Conservation (phyloP, 2,113 vertebrate species). For the Apaloderma vittatum region DNA sequence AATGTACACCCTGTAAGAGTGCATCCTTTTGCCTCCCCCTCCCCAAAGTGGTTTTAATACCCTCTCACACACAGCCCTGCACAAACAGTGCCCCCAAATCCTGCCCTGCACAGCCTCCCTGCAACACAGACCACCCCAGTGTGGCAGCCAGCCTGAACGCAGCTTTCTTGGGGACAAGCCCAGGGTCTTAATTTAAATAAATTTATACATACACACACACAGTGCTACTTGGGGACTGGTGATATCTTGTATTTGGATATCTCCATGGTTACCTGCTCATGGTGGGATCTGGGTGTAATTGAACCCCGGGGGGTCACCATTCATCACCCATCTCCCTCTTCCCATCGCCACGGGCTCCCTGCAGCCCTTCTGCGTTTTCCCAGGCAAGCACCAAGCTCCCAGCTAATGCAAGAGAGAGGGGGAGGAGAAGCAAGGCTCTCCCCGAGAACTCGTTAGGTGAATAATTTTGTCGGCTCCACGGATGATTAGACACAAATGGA, state of each 20-base stretch:
- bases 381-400: neutral
- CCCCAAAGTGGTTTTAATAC: neutral
- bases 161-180: neutral
- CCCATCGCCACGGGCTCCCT: neutral
- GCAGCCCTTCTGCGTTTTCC: neutral
- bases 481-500: neutral
- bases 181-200: neutral
- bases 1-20: neutral
- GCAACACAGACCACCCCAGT: neutral
- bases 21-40: neutral
- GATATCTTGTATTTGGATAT: constrained; percentile 63
- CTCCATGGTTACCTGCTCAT: constrained; percentile 80
- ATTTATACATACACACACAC: neutral
- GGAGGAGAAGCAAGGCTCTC: neutral
- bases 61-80: neutral
- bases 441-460: neutral
- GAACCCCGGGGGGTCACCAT: constrained; percentile 67
- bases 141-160: rapidly evolving
- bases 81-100: rapidly evolving
- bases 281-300: constrained; percentile 66
- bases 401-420: neutral
- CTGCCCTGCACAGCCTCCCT: neutral
- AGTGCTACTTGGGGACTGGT: constrained; percentile 15
- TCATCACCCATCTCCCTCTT: neutral
- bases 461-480: neutral